Evolutionary conservation across 2,888 invertebrate genomes (phyloP), one percentile per base, ranked within the genome.

Genomic region (Drosophila emarginata): DNA sequence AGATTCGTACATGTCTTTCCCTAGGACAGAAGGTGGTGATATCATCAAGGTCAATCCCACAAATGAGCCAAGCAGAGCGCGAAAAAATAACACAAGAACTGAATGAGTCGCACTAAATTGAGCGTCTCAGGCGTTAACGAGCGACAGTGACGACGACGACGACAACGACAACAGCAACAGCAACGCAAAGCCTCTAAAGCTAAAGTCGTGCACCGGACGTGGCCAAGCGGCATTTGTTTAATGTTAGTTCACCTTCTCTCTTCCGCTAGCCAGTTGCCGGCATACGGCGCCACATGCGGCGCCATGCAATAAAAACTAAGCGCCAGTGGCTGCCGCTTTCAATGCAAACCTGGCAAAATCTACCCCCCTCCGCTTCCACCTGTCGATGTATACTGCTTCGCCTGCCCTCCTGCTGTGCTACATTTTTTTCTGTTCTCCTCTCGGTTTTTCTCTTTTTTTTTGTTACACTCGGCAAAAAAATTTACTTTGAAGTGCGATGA

Each of bases 61-160:
- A 72, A 82, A 72, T 73, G 72, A 69, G 76, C 77, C 80, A 70
- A 72, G 61, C 72, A 61, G 67, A 66, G 70, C 58, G 61, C 74
- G 61, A 80, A 71, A 72, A 45, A 37, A 45, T 45, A 45, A 21
- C 45, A 45, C 45, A 45, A 67, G 72, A 54, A 74, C 78, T 78
- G 67, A 76, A 80, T 72, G 67, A 77, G 72, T 76, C 74, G 73
- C 82, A 78, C 85, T 75, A 85, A 82, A 85, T 82, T 81, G 80
- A 85, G 85, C 85, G 85, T 85, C 81, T 82, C 81, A 79, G 85
- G 85, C 73, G 85, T 82, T 82, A 82, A 82, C 82, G 73, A 72
- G 67, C 54, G 53, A 64, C 67, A 61, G 59, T 18, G 67, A 59
- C 65, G 57, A 28, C 57, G 53, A 12, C 58, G 28, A 11, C 26